Evolutionary conservation across 2,888 invertebrate genomes (phyloP), one percentile per base, ranked within the genome.

Genomic region (Cheilosia soror): DNA sequence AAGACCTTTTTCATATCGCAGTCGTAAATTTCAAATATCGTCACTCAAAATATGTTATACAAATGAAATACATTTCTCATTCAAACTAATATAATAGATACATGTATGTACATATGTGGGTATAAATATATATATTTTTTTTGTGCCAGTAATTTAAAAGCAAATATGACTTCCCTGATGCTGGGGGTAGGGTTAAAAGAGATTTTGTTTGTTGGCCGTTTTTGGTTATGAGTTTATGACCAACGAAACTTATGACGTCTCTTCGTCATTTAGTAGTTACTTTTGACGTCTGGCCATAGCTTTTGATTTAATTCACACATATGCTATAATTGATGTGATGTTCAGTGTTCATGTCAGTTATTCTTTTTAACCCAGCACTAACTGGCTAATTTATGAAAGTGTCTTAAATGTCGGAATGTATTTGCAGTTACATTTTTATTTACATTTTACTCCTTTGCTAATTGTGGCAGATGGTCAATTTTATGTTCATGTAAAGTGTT

Each of bases 21-120:
- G 44, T 62, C 68, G 68, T 62, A 68, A 69, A 62, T 65, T 69
- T 76, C 58, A 66, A 76, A 76, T 66, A 66, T 66, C 51, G 29
- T 76, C 75, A 60, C 58, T 76, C 49, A 42, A 51, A 76, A 60
- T 33, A 51, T 37, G 44, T 44, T 53, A 33, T 49, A 47, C 15
- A 66, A 11, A 76, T 76, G 73, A 58, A 47, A 76, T 31, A 51
- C 66, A 49, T 68, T 68, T 44, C 44, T 47, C 20, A 42, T 68
- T 25, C 31, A 44, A 7, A 47, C 6, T 5, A 5, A 42, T n/a
- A 42, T 20, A n/a, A 44, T 7, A 42, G 7, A 53, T 15, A 20
- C 47, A 15, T 9, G 13, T 15, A 5, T 20, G 5, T 33, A n/a
- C n/a, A n/a, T n/a, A 15, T 15, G 15, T 7, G 20, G 15, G 15